These are phyloP conservation scores for Tetramorium parvispinum DNA, from an alignment of 1,140 invertebrate genomes.

Conservation along the genomic window DNA sequence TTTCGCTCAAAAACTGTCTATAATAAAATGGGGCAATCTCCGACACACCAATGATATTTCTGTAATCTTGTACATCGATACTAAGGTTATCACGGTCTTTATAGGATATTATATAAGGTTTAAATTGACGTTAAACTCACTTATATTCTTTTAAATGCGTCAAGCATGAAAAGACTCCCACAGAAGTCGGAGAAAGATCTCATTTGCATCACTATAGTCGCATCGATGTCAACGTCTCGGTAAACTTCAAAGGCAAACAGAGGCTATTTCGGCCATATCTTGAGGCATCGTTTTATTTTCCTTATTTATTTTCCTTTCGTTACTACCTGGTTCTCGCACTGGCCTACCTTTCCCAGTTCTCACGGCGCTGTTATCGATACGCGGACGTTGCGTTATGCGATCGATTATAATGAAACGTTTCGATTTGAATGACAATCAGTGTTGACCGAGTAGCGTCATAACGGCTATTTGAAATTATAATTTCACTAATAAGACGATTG, in stretches of 20 bases:
- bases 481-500: constrained; percentile 21
- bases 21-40: neutral
- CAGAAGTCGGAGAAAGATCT: constrained; percentile 8
- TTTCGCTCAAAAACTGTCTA: constrained; percentile 30
- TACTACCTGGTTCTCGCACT: neutral
- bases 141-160: neutral
- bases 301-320: neutral
- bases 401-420: neutral
- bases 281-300: constrained; percentile 14
- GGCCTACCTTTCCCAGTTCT: constrained; percentile 24
- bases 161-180: neutral
- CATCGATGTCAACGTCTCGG: constrained; percentile 69
- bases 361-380: constrained; percentile 24
- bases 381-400: neutral
- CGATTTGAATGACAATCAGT: constrained; percentile 58
- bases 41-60: neutral
- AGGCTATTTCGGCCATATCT: constrained; percentile 40
- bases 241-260: constrained; percentile 70
- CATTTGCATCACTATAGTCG: constrained; percentile 71
- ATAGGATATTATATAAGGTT: constrained; percentile 8
- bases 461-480: constrained; percentile 37
- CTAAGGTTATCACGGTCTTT: neutral
- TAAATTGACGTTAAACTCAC: constrained; percentile 4
- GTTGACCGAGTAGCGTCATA: neutral
- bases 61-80: neutral